Evolutionary conservation across 2,888 invertebrate species (phyloP).

Genomic region (Griposia aprilina): DNA sequence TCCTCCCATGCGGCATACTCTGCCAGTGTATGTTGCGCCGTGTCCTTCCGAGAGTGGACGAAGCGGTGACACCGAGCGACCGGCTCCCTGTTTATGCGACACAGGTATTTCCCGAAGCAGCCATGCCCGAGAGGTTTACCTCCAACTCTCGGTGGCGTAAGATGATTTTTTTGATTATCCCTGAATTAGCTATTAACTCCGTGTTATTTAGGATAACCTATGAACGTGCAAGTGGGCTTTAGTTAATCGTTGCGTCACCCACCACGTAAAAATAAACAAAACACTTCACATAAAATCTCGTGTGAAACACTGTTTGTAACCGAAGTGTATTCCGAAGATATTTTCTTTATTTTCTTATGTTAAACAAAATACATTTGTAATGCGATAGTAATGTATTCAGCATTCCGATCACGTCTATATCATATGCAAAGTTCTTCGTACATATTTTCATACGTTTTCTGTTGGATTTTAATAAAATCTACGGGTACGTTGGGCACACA

Average conservation of each 20-base stretch:
- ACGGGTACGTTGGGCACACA: conserved; percentile 57
- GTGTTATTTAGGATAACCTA: background rate
- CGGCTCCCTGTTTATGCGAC: no score
- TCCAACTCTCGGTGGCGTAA: background rate
- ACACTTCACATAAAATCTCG: conserved; percentile 28
- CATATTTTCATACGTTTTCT: conserved; percentile 65
- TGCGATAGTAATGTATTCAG: conserved; percentile 67
- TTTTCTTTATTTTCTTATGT: conserved; percentile 67
- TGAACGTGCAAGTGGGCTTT: background rate
- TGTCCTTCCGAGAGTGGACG: no score
- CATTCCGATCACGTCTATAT: conserved; percentile 67
- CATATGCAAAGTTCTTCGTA: conserved; percentile 65
- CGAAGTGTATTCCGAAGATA: conserved; percentile 50
- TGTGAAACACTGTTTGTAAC: conserved; percentile 41
- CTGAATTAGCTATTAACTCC: background rate
- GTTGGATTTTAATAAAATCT: conserved; percentile 71
- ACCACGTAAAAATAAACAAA: background rate
- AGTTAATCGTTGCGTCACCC: background rate
- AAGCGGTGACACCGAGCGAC: no score
- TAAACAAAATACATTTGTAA: conserved; percentile 72
- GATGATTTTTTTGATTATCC: background rate
- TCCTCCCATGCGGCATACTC: no score
- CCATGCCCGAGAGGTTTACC: no score
- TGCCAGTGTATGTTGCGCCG: no score
- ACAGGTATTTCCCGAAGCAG: no score